These are phyloP conservation scores for Styela plicata DNA, from an alignment of 23 tunicate species.

Conservation along the genomic window DNA sequence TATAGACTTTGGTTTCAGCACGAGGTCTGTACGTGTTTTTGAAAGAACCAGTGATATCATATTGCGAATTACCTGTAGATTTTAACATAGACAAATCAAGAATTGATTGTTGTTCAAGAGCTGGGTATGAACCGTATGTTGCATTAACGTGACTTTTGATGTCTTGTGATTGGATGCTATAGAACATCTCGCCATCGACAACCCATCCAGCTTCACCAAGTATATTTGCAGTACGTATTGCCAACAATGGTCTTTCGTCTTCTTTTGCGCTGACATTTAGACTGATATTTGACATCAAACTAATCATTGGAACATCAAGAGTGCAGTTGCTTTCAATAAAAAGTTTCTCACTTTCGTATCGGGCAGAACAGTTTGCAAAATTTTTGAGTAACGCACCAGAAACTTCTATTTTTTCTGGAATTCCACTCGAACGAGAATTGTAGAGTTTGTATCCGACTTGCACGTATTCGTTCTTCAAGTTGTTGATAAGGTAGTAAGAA, in stretches of 20 bases:
- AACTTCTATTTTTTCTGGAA: not conserved
- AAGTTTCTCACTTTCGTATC: not conserved
- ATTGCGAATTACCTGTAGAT: not conserved
- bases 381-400: not conserved
- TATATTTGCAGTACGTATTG: not conserved
- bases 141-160: not conserved
- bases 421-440: not conserved
- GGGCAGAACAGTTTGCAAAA: not conserved
- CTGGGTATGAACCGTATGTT: not conserved
- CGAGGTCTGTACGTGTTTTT: not conserved
- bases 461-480: conserved; percentile 3
- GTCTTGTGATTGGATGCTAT: not conserved
- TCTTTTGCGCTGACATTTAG: not conserved
- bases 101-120: not conserved
- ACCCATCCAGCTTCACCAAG: not conserved
- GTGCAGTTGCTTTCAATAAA: not conserved
- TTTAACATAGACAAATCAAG: not conserved
- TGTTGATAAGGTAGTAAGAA: not conserved
- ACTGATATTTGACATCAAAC: not conserved
- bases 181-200: not conserved
- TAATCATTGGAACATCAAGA: not conserved
- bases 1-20: not conserved
- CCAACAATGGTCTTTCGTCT: not conserved
- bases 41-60: not conserved
- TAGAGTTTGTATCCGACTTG: conserved; percentile 18